Conservation (phyloP, 30 jellyfish, hydroid and myxozoan genomes). For the Catostylus mosaicus region DNA sequence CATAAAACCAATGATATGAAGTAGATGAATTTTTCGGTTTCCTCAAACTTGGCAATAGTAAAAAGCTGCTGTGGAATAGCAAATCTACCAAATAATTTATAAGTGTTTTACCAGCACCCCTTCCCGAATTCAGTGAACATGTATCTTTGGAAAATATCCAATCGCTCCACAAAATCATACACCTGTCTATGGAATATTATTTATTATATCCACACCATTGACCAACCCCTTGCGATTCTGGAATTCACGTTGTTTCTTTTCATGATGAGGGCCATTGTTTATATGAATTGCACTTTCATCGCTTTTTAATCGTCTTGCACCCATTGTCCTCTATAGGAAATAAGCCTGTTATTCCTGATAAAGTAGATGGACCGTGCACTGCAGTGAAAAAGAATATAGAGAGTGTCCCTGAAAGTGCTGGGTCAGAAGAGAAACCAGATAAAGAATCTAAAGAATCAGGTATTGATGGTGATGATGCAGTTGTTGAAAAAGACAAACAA, state of each 20-base stretch:
- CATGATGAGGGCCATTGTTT: not conserved
- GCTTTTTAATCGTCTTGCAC: not conserved
- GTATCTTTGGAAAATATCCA: not conserved
- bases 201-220: not conserved
- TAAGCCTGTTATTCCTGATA: conserved; percentile 41
- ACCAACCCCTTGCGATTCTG: not conserved
- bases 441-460: not conserved
- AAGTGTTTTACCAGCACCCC: too few species aligned
- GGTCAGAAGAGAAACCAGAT: not conserved
- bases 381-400: not conserved
- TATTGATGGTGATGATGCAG: not conserved
- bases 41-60: too few species aligned
- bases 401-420: not conserved
- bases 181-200: too few species aligned
- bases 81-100: too few species aligned
- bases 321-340: conserved; percentile 7
- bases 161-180: not conserved
- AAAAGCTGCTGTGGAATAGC: too few species aligned
- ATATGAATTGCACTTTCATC: not conserved
- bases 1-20: too few species aligned
- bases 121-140: too few species aligned
- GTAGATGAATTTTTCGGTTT: too few species aligned
- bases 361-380: conserved; percentile 20
- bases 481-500: not conserved
- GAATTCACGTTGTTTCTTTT: not conserved